phyloP scores from a whole-genome alignment of 2,113 vertebrate genomes.

The Piprites chloris region DNA sequence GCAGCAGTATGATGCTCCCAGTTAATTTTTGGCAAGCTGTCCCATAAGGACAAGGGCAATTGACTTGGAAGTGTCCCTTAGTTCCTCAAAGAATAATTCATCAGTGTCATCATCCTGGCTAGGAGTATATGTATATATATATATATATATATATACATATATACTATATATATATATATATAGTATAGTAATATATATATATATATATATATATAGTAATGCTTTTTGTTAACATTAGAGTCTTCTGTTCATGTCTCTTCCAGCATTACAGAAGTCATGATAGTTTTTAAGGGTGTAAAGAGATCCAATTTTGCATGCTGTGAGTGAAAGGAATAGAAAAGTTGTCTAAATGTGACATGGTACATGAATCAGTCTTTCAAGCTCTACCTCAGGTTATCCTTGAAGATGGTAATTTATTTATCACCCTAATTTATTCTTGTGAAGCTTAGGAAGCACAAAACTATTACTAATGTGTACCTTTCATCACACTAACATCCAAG shows the following conservation, averaged over 20 bases:
- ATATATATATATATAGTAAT: too few species aligned
- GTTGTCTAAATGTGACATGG: not conserved
- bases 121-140: too few species aligned
- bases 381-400: not conserved
- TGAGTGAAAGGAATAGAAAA: not conserved
- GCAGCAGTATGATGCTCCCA: not conserved
- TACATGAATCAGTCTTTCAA: not conserved
- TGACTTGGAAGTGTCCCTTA: not conserved
- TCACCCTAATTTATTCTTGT: not conserved
- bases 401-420: not conserved
- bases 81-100: not conserved
- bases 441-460: not conserved
- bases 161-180: too few species aligned
- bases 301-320: not conserved
- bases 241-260: not conserved
- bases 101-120: not conserved
- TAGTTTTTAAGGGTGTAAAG: not conserved
- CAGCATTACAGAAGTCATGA: not conserved
- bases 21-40: not conserved
- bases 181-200: too few species aligned
- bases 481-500: not conserved
- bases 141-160: too few species aligned
- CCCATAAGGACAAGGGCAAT: not conserved
- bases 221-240: not conserved
- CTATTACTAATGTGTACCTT: not conserved